Percentiles rank a stretch among this genome's conserved stretches.
Evolutionary conservation across 2,797 vertebrate genomes (phyloP).

Genomic region (Naso thynnoides): DNA sequence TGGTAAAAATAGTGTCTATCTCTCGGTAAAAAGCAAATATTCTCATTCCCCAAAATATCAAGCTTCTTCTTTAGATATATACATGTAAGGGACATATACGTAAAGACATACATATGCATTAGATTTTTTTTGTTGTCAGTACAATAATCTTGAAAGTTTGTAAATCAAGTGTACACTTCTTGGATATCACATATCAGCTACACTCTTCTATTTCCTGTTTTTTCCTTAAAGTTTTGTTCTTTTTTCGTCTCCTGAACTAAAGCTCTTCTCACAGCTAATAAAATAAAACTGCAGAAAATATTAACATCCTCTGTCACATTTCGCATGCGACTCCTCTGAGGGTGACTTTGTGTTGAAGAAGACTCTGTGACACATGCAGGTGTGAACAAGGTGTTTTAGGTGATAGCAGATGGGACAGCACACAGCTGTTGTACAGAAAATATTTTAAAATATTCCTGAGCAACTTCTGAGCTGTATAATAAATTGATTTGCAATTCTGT

Average conservation of each 20-base stretch:
- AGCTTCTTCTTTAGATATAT: not conserved
- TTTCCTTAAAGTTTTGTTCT: not conserved
- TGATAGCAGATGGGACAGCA: slow-evolving; percentile 4
- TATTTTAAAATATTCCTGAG: not conserved
- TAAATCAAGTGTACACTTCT: not conserved
- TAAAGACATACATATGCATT: not conserved
- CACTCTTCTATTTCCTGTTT: not conserved
- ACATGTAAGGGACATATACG: too few species aligned
- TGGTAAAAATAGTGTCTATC: too few species aligned
- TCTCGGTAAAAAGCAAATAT: too few species aligned
- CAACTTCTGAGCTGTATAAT: not conserved
- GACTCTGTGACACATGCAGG: slow-evolving; percentile 12
- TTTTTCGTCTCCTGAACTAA: not conserved
- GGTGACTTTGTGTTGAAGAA: slow-evolving; percentile 16
- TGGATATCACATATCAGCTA: not conserved
- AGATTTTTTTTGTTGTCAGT: not conserved
- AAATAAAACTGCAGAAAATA: not conserved
- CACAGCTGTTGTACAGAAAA: slow-evolving; percentile 2
- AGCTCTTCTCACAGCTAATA: not conserved
- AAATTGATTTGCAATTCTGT: not conserved
- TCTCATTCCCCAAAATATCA: not conserved
- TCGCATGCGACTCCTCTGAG: slow-evolving; percentile 7
- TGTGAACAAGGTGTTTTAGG: slow-evolving; percentile 32
- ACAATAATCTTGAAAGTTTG: too few species aligned
- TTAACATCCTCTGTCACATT: not conserved